Evolutionary conservation across 2,888 invertebrate genomes (phyloP), one percentile per base, ranked within the genome.

Genomic region (Nudaria mundana): DNA sequence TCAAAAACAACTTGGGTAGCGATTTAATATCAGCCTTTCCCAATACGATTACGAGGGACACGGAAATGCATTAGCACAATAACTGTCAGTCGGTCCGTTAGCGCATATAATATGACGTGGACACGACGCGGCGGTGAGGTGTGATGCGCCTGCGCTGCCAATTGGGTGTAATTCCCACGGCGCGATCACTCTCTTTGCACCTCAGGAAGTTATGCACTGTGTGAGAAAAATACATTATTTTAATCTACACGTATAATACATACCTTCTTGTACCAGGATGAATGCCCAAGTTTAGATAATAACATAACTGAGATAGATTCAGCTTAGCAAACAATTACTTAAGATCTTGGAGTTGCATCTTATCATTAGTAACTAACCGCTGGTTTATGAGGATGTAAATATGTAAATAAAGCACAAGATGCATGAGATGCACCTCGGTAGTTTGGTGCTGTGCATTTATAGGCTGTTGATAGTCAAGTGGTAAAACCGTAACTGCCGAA

Each of bases 91-190:
- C 50, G 42, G 58, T 66, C 71, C 72, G 71, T 67, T 69, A 67
- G 53, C 55, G 62, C 52, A 62, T 56, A 67, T 66, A 65, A 63
- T 72, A 68, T 70, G 66, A 67, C 57, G 61, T 48, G 57, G 58
- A 55, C 52, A 48, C 45, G 58, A 57, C 65, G n/a, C n/a, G n/a
- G n/a, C n/a, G n/a, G n/a, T n/a, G n/a, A n/a, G n/a, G n/a, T n/a
- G 63, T 66, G 71, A 66, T 66, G 71, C 64, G 67, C 66, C 33
- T 42, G 56, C 66, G 62, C 50, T 46, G 52, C 57, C 61, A 70
- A 73, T 72, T 71, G 62, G 67, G 62, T 56, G 61, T 48, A 45
- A 73, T 76, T 79, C 78, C 73, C 79, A 77, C 72, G 74, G 70
- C 73, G 70, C 73, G 63, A 56, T 43, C 33, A 43, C 42, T 26